phyloP scores from a whole-genome alignment of 2,888 invertebrate genomes.

The Protonemura montana region DNA sequence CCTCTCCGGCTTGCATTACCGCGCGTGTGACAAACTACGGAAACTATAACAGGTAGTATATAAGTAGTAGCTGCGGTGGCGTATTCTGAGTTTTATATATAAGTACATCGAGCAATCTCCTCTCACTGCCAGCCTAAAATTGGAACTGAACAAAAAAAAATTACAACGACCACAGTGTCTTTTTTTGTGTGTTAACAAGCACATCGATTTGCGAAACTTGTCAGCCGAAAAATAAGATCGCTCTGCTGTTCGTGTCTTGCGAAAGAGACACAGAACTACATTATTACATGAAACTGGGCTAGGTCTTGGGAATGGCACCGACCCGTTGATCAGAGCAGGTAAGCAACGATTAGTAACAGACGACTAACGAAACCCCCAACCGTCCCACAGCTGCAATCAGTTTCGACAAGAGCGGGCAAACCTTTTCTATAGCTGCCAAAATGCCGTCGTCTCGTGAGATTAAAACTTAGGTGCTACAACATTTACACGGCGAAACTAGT shows the following conservation, averaged over 20 bases:
- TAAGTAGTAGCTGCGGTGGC: neutral
- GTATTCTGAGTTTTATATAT: neutral
- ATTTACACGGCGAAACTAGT: neutral
- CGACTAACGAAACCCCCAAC: neutral
- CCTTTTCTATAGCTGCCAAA: neutral
- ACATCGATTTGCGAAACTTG: neutral
- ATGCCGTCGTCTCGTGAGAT: neutral
- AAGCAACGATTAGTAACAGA: neutral
- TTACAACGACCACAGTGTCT: neutral
- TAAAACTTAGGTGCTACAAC: slow-evolving; percentile 12
- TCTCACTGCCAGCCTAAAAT: neutral
- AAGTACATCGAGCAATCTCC: neutral
- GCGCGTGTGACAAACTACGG: neutral
- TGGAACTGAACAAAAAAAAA: neutral
- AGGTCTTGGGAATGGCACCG: neutral
- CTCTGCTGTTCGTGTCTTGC: neutral
- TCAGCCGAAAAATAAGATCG: neutral
- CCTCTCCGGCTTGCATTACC: neutral
- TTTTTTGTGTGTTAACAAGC: neutral
- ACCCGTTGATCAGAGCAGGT: neutral
- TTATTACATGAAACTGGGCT: neutral
- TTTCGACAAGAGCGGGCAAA: neutral
- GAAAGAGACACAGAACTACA: neutral
- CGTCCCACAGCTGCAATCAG: neutral
- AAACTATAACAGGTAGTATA: slow-evolving; percentile 7